Evolutionary conservation across 2,797 vertebrate genomes (phyloP).

Genomic region (Odontamblyopus lacepedii): DNA sequence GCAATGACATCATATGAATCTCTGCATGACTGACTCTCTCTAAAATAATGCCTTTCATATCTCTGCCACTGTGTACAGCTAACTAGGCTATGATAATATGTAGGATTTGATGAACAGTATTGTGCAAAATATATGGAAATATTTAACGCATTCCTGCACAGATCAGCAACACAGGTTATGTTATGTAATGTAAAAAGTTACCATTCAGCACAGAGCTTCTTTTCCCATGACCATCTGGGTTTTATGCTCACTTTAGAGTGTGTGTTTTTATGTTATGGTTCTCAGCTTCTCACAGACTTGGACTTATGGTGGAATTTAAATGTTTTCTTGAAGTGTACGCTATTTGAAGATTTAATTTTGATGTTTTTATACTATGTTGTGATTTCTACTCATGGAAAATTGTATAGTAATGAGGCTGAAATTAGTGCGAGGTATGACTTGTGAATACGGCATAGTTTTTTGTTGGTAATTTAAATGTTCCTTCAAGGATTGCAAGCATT

Average conservation of each 20-base stretch:
- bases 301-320: not conserved
- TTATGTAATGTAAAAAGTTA: not conserved
- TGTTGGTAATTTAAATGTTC: not conserved
- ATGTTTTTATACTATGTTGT: not conserved
- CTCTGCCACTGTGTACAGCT: not conserved
- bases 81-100: constrained; percentile 28
- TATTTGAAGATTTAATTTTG: not conserved
- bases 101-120: not conserved
- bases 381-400: not conserved
- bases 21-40: constrained; percentile 24
- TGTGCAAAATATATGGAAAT: not conserved
- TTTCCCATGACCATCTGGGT: constrained; percentile 3
- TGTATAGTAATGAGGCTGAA: not conserved
- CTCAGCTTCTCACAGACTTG: not conserved
- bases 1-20: constrained; percentile 16
- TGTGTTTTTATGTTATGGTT: not conserved
- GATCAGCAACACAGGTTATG: not conserved
- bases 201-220: not conserved
- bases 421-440: not conserved
- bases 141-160: constrained; percentile 6
- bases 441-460: not conserved
- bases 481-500: not conserved
- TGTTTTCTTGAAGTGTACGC: not conserved
- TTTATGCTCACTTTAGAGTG: not conserved
- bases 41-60: constrained; percentile 9